These are phyloP conservation scores for Macaria notata DNA, from an alignment of 2,888 invertebrate genomes.

Conservation along the genomic window DNA sequence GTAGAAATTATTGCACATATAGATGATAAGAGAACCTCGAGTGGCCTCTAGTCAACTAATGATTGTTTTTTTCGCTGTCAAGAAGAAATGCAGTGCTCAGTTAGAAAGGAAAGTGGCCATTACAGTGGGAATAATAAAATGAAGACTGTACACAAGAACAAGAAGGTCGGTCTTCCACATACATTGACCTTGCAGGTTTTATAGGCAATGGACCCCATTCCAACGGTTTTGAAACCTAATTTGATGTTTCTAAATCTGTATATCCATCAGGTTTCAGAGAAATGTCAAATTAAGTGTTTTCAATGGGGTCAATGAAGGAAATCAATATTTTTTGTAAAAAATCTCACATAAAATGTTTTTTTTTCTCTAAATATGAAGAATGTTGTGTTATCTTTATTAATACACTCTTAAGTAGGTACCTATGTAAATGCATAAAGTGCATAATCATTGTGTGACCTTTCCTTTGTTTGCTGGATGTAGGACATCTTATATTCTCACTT, in stretches of 20 bases:
- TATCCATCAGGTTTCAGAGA: too few species aligned
- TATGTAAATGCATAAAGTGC: conserved; percentile 5
- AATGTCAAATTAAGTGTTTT: too few species aligned
- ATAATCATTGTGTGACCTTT: conserved; percentile 16
- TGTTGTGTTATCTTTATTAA: too few species aligned
- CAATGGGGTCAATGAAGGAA: too few species aligned
- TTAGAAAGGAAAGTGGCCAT: conserved; percentile 69
- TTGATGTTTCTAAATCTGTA: too few species aligned
- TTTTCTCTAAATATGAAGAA: too few species aligned
- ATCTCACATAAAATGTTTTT: too few species aligned
- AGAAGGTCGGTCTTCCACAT: conserved; percentile 66
- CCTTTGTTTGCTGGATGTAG: background rate
- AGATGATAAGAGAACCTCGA: conserved; percentile 1
- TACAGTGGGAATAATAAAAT: conserved; percentile 71
- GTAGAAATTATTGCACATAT: background rate
- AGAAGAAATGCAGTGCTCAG: conserved; percentile 79
- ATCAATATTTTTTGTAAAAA: too few species aligned
- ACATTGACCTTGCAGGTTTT: conserved; percentile 29
- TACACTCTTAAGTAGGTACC: too few species aligned
- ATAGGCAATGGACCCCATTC: background rate
- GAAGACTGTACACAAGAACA: conserved; percentile 77
- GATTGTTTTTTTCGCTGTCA: conserved; percentile 64
- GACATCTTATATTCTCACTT: too few species aligned
- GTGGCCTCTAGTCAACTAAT: conserved; percentile 31
- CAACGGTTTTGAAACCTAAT: too few species aligned